Percentiles rank a stretch among this genome's conserved stretches.
Evolutionary conservation across 2,113 vertebrate genomes (phyloP).

Genomic region (Vireo altiloquus): DNA sequence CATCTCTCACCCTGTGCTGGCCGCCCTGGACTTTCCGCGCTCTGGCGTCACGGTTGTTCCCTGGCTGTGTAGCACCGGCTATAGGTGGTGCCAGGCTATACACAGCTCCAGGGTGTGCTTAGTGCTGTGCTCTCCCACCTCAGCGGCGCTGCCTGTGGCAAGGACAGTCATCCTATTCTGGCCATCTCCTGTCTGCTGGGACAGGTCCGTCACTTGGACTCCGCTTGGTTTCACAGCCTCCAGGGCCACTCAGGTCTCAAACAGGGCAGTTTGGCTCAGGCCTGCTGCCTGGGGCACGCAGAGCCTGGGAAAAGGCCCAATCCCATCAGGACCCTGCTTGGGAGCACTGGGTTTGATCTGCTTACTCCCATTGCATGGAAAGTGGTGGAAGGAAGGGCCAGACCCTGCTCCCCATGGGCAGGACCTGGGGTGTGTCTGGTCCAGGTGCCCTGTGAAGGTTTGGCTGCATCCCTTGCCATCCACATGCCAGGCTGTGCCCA

Average conservation of each 20-base stretch:
- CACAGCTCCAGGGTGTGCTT: rapidly evolving
- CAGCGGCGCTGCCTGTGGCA: rapidly evolving
- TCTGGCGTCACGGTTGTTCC: conserved; percentile 39
- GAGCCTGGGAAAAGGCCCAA: not conserved
- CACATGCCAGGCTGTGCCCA: rapidly evolving
- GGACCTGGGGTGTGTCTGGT: too few species aligned
- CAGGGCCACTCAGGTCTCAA: not conserved
- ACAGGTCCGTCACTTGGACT: not conserved
- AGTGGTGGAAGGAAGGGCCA: not conserved
- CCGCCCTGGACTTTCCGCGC: conserved; percentile 42
- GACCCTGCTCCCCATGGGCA: not conserved
- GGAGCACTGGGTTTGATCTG: rapidly evolving
- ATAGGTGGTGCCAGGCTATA: not conserved
- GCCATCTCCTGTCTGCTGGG: not conserved
- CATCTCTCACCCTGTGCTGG: not conserved
- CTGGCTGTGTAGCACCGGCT: not conserved
- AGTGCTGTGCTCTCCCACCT: not conserved
- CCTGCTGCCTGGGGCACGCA: not conserved
- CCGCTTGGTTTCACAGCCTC: not conserved
- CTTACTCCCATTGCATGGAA: rapidly evolving
- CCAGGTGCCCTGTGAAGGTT: not conserved
- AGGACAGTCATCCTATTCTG: not conserved
- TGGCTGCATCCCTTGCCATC: not conserved
- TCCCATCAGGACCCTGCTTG: too few species aligned
- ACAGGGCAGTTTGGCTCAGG: not conserved